Evolutionary conservation across 2,113 vertebrate genomes (phyloP), one percentile per base, ranked within the genome.

Genomic region (Ovibos moschatus): DNA sequence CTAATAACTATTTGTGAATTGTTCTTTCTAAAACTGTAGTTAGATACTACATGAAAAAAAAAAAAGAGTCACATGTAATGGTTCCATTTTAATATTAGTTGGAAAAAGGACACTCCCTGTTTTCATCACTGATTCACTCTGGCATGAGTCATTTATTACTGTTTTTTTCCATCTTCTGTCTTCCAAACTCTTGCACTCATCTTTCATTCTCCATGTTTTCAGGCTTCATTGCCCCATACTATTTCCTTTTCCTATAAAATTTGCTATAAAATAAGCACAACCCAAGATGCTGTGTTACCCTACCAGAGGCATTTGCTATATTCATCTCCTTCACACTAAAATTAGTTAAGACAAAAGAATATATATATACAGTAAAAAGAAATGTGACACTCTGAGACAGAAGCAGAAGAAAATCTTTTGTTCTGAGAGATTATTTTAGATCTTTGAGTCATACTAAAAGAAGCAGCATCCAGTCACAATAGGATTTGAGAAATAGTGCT

Each of bases 201-300:
- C 62, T 92, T 95, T 86, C 40, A 86, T 82, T 89, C 6, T 64
- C 14, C 89, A 43, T 58, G 21, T 95, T 96, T 92, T 91, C 33
- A 58, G 50, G 11, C 3, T 93, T 97, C 74, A 84, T 55, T 86
- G 23, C 12, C 7, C 64, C 33, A 78, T 50, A 67, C 3, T 71
- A 11, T 78, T 97, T 67, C 21, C 2, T 86, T 92, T 87, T 90
- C 33, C 1, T 91, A 78, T 88, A 92, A 89, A 67, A 78, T 13
- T 79, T 94, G 14, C 40, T 83, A 64, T 87, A 92, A 92, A 92
- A 88, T 28, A 86, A 98, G 82, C 47, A 96, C 17, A 88, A 92
- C 16, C 58, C 27, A 97, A 36, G 43, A 71, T 92, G 78, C 8
- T 82, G 45, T 82, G 60, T 71, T 62, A 60, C 17, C 55, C 55